Evolutionary conservation across 2,797 vertebrate species (phyloP), one percentile per base, ranked within the genome.

Genomic region (Threskiornis aethiopicus): DNA sequence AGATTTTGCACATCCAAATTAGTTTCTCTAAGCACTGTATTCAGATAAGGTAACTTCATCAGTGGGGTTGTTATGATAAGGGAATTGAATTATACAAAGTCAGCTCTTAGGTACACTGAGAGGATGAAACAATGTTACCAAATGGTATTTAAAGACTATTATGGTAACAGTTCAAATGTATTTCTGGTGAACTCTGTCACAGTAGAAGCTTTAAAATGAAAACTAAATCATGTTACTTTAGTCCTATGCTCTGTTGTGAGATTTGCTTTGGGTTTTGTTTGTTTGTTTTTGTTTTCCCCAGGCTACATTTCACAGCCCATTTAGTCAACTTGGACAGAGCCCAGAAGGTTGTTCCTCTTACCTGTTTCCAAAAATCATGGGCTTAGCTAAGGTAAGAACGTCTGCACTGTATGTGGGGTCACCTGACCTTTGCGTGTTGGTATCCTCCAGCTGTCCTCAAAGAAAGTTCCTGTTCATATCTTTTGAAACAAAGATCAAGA

Each of bases 321-420:
- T 99, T 97, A 99, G 96, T 90, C 98, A 98, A 47, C 98, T 99
- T 58, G 99, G 99, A 28, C 99, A 99, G 96, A 99, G 98, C 90
- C 98, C 99, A 1, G 99, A 99, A 84, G 99, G 99, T 5, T 99
- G 99, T 90, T 99, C 99, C 29, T 99, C 99, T 46, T 99, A 99
- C 89, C 98, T 98, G 29, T 99, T 99, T 93, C 99, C 99, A 59
- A 99, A 98, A 96, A 98, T 99, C 0, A 99, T 99, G 99, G 99
- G 99, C 21, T 6, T 83, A 26, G 96, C 98, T 76, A 99, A 99
- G 99, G 99, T 99, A 97, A 97, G 75, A 85, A 57, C 70, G 26
- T 51, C 55, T 88, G 64, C 21, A 6, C 10, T 69, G 6, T 26
- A 7, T 25, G 7, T 69, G 51, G 46, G 14, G 22, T 51, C 24